A percentile compares a stretch with the other conserved stretches of the same genome.
phyloP scores from a whole-genome alignment of 2,113 vertebrate species.

The Strix uralensis region DNA sequence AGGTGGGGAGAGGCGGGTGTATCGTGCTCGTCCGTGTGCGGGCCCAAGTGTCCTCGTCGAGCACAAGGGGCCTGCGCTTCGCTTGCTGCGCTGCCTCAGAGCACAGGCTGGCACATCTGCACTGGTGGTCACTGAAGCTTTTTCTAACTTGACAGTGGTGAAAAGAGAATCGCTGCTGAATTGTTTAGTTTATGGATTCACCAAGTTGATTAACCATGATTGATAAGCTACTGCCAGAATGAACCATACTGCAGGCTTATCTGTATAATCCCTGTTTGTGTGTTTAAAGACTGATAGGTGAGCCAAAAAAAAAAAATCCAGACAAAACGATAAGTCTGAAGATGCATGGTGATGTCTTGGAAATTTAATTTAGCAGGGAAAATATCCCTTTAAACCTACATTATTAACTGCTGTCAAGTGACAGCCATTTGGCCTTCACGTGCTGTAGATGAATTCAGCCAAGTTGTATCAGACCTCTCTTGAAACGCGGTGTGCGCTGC shows the following conservation, averaged over 20 bases:
- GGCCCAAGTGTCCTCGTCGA: accelerated
- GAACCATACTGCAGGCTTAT: background rate
- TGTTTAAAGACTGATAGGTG: background rate
- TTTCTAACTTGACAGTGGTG: background rate
- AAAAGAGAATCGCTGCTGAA: background rate
- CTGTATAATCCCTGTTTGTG: background rate
- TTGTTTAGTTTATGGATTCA: background rate
- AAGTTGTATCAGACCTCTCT: background rate
- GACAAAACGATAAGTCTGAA: conserved; percentile 18
- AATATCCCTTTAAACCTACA: background rate
- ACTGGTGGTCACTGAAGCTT: background rate
- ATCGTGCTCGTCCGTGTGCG: accelerated
- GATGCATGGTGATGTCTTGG: background rate
- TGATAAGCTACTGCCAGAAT: background rate
- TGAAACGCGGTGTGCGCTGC: background rate
- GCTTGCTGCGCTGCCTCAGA: accelerated
- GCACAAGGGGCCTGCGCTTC: accelerated
- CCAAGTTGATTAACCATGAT: background rate
- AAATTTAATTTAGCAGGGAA: conserved; percentile 21
- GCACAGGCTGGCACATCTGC: background rate
- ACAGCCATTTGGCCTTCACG: background rate
- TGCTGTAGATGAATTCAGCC: background rate
- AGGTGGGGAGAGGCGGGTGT: accelerated
- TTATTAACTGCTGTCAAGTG: conserved; percentile 24
- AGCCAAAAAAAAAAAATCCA: background rate